Conservation (phyloP, 2,113 vertebrate species). For the Cyanoderma ruficeps region DNA sequence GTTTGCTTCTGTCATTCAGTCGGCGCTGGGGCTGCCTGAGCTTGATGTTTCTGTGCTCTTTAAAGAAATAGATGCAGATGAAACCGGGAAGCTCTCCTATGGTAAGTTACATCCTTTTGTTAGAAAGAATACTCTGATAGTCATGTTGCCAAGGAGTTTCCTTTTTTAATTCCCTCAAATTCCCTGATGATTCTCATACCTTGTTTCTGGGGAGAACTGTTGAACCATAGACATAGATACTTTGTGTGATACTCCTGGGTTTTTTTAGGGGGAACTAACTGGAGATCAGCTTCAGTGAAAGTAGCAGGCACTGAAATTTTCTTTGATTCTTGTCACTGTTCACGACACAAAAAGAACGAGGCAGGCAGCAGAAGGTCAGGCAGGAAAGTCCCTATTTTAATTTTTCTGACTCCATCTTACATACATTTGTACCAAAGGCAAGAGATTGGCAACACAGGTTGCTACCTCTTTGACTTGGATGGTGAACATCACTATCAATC, state of each 20-base stretch:
- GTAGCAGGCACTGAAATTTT: background rate
- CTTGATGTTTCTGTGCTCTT: slow-evolving; percentile 89
- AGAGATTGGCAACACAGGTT: too few relatives aligned
- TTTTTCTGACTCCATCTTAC: too few relatives aligned
- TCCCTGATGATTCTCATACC: background rate
- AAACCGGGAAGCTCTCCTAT: slow-evolving; percentile 85
- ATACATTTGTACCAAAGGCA: too few relatives aligned
- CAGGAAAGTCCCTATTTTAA: too few relatives aligned
- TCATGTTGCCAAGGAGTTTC: background rate
- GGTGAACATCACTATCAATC: too few relatives aligned
- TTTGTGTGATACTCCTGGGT: background rate
- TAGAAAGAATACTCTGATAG: background rate
- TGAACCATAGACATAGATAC: background rate
- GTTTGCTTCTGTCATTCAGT: slow-evolving; percentile 86
- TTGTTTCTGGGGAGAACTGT: background rate
- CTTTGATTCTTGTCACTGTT: background rate
- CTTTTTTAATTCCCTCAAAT: background rate
- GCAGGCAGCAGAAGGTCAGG: too few relatives aligned
- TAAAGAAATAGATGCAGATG: slow-evolving; percentile 86
- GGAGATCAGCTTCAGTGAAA: background rate
- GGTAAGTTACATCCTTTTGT: slow-evolving; percentile 70
- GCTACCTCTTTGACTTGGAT: too few relatives aligned
- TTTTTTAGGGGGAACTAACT: background rate
- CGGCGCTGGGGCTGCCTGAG: slow-evolving; percentile 86
- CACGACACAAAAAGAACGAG: too few relatives aligned